These are phyloP conservation scores for Ormyrus thymus DNA, from an alignment of 2,888 invertebrate genomes.

Conservation along the genomic window DNA sequence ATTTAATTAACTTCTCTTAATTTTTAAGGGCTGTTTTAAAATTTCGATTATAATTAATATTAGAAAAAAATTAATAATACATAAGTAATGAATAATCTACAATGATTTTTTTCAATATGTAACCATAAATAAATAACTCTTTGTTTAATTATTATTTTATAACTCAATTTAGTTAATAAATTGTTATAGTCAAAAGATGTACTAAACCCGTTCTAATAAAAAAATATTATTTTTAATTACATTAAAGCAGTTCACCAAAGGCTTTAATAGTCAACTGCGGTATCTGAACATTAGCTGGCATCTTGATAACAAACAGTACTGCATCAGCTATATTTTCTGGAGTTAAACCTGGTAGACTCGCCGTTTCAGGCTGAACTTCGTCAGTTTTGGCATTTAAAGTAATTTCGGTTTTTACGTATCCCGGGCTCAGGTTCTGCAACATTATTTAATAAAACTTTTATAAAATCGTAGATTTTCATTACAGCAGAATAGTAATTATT, in stretches of 20 bases:
- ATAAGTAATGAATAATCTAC: too few relatives aligned
- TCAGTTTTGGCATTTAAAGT: background rate
- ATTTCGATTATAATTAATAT: too few relatives aligned
- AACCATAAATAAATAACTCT: too few relatives aligned
- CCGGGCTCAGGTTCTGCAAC: constrained; percentile 55
- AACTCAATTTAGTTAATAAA: too few relatives aligned
- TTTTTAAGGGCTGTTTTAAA: too few relatives aligned
- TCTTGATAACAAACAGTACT: background rate
- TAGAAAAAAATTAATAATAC: too few relatives aligned
- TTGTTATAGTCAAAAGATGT: too few relatives aligned
- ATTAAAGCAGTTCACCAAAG: constrained; percentile 70
- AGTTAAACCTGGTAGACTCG: background rate
- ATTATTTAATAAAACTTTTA: constrained; percentile 20
- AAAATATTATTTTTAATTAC: constrained; percentile 62
- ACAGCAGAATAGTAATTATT: background rate
- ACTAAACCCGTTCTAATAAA: too few relatives aligned
- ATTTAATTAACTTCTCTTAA: too few relatives aligned
- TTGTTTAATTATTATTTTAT: too few relatives aligned
- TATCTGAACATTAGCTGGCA: constrained; percentile 22
- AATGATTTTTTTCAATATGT: too few relatives aligned
- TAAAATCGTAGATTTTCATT: background rate
- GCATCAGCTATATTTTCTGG: constrained; percentile 20
- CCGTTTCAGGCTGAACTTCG: background rate
- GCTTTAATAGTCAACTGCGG: constrained; percentile 31
- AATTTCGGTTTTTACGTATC: constrained; percentile 17